Evolutionary conservation across 2,888 invertebrate species (phyloP).

Genomic region (Trachelus iudaicus): DNA sequence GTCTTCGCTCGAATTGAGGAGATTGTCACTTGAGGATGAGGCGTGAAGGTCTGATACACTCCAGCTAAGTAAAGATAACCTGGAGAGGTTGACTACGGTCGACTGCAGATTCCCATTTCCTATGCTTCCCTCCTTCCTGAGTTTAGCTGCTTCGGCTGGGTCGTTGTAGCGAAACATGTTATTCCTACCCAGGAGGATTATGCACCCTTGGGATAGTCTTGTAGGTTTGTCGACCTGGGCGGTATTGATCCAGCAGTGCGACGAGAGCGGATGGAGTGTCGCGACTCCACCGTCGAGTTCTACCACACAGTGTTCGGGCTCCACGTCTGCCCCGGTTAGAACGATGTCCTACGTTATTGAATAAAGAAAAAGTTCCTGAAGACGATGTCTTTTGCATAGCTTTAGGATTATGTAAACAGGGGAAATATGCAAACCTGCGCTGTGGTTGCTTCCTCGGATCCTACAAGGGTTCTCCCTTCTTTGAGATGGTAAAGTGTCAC

Average conservation of each 20-base stretch:
- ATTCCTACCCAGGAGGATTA: slow-evolving; percentile 80
- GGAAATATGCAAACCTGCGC: slow-evolving; percentile 53
- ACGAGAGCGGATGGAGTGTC: slow-evolving; percentile 75
- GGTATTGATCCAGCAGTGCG: slow-evolving; percentile 86
- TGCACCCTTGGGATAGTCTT: slow-evolving; percentile 84
- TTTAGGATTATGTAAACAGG: neutral
- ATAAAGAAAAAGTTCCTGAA: neutral
- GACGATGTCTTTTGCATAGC: neutral
- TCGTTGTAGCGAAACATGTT: slow-evolving; percentile 91
- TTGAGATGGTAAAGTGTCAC: slow-evolving; percentile 92
- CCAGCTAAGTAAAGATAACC: slow-evolving; percentile 84
- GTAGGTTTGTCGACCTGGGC: slow-evolving; percentile 82
- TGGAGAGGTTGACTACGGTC: slow-evolving; percentile 77
- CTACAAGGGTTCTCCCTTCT: slow-evolving; percentile 89
- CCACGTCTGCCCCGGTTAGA: slow-evolving; percentile 79
- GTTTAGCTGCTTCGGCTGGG: slow-evolving; percentile 87
- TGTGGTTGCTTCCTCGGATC: slow-evolving; percentile 77
- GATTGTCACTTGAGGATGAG: slow-evolving; percentile 61
- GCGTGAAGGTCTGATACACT: slow-evolving; percentile 84
- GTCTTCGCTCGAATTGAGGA: slow-evolving; percentile 62
- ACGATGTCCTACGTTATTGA: slow-evolving; percentile 78
- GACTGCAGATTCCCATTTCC: slow-evolving; percentile 68
- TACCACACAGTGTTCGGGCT: slow-evolving; percentile 83
- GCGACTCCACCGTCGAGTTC: slow-evolving; percentile 78
- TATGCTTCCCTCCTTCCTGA: slow-evolving; percentile 79